Evolutionary conservation across 2,888 invertebrate species (phyloP), one percentile per base, ranked within the genome.

Genomic region (Drosophila nr. fundita): DNA sequence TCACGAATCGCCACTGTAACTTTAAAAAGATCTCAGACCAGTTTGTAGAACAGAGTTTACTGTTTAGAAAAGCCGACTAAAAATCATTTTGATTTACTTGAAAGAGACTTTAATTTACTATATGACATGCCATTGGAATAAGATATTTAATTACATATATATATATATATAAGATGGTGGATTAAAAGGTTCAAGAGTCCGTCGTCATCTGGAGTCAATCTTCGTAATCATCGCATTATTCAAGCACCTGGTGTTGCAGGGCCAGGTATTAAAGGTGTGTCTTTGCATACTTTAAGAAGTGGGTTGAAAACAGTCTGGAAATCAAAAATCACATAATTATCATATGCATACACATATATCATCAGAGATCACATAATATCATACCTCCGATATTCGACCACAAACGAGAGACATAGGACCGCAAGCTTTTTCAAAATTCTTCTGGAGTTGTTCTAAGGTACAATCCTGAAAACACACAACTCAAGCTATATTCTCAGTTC

Each of bases 11-110:
- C 70, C 50, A 38, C 48, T 50, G 77, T 53, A 38, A 57, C 53
- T 72, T 50, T 64, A 63, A 72, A 69, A 61, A 57, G 38, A 76
- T 73, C 45, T 32, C 77, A 57, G 50, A 40, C 71, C 59, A 38
- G 18, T 27, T 60, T 11, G 6, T 27, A 11, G 18, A 36, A 18
- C 27, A 42, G 15, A 30, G 29, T 32, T 29, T 30, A 21, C 57
- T n/a, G 13, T 38, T 59, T 42, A 45, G 54, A 34, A 68, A 59
- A 49, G 24, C 54, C 13, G n/a, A 34, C 18, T 32, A 13, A 42
- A 38, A 38, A 30, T 27, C 21, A 4, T 32, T 45, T 48, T 48
- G 24, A 45, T 59, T 21, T 57, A 50, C 50, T 45, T 54, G 29
- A 30, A 24, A 42, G 11, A 21, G 15, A 24, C 36, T 63, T 34